Base-by-base conservation (phyloP, 2,888 invertebrate genomes). In the Parascotia fuliginaria region DNA sequence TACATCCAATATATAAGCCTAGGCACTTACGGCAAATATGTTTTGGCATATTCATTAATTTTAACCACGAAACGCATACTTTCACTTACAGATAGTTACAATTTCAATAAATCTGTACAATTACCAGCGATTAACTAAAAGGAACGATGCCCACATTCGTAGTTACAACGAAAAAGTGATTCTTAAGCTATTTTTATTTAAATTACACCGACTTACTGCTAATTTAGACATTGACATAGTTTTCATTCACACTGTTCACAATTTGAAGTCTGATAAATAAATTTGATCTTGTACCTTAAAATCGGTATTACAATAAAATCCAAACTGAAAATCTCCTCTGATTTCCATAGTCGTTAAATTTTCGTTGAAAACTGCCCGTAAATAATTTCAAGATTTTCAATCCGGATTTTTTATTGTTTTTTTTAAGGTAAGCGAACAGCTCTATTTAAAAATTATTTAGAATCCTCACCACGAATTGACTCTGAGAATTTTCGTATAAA, bases 1-100 rank as follows among this genome's bases (percentile, higher is more conserved):
- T 65, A 66, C 62, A 65, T 66, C 66, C 65, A n/a, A n/a, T n/a
- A 69, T 68, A 77, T 61, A 82, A 85, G 79, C 83, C 85, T 84
- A 89, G 89, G 89, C 88, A 89, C 88, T 86, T 85, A 81, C 78
- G 87, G 87, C 79, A 79, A 82, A 84, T 73, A 75, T 75, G 70
- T 79, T 78, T 85, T 84, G 82, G 83, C 83, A 79, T 81, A 67
- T 68, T 65, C 51, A 58, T 60, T 63, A 51, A 46, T 55, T 62
- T 65, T 59, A 60, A 65, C 57, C 69, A 62, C 57, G 56, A 64
- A 60, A 66, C 50, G 54, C 61, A 68, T 57, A 53, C 44, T 51
- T 55, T 53, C 28, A 57, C 54, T 54, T 66, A 62, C 38, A 40
- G 11, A 49, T 42, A 56, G 50, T 45, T 59, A 62, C 33, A 53